Base-by-base conservation (phyloP, 92 coral and sea anemone genomes). In the Blastomussa wellsi region DNA sequence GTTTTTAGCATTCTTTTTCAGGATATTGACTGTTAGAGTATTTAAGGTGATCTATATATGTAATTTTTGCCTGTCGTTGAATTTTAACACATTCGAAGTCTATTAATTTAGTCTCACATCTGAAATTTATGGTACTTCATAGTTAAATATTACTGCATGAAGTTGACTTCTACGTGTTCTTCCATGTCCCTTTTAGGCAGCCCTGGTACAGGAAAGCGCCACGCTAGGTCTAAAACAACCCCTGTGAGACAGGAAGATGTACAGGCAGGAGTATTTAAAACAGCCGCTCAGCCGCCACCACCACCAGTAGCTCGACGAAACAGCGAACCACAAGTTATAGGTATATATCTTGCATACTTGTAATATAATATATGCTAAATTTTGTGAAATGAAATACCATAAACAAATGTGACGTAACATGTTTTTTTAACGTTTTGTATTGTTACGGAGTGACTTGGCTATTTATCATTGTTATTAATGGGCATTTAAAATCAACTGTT, bases 171-270 rank as follows among this genome's bases (percentile, higher is more conserved):
- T 22, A 59, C 33, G 24, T 59, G 66, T 78, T n/a, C 72, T 7
- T 59, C 3, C 37, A 37, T 60, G 69, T 22, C 5, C 14, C 66
- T 47, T 8, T 26, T 33, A 65, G 74, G 32, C 20, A 41, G 44
- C 33, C 44, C 4, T 38, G 44, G 47, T 62, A 1, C 10, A 42
- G 47, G 20, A 29, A 80, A 24, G 53, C 22, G 29, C 17, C 84
- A 66, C 31, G 4, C 74, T 29, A 66, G 74, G 52, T 13, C 37
- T 31, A 29, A 48, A 42, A 80, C 84, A 65, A 5, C 74, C 31
- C 84, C 84, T 80, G 84, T 80, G 5, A 51, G 47, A 7, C 36
- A 20, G 29, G 66, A 28, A 65, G 84, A 80, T 80, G 0, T 79
- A 41, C 74, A 7, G 32, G 64, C 64, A 2, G 83, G 73, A 41